A percentile compares a stretch with the other conserved stretches of the same genome.
phyloP scores from a whole-genome alignment of 2,797 vertebrate species.

The Ispidina lecontei region DNA sequence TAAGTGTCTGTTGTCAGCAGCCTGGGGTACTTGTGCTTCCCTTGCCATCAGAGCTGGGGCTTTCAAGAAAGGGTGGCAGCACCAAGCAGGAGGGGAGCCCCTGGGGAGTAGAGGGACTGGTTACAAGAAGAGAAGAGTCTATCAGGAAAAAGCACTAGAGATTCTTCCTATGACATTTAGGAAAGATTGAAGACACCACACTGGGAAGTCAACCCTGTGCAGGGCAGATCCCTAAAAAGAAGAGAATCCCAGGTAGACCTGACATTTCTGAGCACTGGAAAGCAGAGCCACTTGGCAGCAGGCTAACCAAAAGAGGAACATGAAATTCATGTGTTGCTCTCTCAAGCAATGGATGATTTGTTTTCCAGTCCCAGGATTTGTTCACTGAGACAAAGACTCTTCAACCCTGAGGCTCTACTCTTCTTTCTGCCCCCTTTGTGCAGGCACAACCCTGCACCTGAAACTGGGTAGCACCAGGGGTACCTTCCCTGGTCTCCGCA shows the following conservation, averaged over 20 bases:
- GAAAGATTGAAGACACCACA: not conserved
- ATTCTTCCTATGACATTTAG: accelerated
- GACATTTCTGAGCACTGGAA: not conserved
- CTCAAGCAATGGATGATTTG: not conserved
- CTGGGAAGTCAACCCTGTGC: not conserved
- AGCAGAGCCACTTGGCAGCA: not conserved
- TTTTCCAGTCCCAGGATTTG: not conserved
- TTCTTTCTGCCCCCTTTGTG: not conserved
- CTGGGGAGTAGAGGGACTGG: not conserved
- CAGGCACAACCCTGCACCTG: not conserved
- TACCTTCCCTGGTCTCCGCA: not conserved
- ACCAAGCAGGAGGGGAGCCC: not conserved
- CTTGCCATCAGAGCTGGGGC: not conserved
- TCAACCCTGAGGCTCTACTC: not conserved
- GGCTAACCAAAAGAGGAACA: not conserved
- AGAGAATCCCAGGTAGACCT: not conserved
- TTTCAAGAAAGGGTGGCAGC: not conserved
- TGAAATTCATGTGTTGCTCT: not conserved
- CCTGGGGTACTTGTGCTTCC: accelerated
- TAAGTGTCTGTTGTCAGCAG: not conserved
- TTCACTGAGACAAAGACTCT: not conserved
- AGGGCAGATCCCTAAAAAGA: not conserved
- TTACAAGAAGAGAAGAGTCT: not conserved
- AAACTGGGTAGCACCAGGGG: not conserved
- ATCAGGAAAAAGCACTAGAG: not conserved